phyloP scores from a whole-genome alignment of 2,888 invertebrate genomes.

The Himalopsyche kuldschensis region DNA sequence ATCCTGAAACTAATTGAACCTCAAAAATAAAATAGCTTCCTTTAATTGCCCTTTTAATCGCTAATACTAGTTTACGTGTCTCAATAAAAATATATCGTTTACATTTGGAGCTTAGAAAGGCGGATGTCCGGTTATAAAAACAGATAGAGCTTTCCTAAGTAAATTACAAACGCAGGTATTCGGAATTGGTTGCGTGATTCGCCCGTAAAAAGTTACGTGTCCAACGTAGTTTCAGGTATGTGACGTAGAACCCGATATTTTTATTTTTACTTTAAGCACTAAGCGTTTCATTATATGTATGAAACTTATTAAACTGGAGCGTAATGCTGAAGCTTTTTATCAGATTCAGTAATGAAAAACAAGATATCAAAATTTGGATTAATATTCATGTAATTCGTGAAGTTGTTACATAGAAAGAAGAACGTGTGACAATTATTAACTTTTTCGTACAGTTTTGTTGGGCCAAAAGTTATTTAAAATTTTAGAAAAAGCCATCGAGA shows the following conservation, averaged over 20 bases:
- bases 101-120: neutral
- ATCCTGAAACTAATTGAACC: neutral
- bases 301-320: too few relatives aligned
- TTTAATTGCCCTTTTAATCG: neutral
- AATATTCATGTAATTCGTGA: too few relatives aligned
- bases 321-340: too few relatives aligned
- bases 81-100: neutral
- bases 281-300: too few relatives aligned
- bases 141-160: neutral
- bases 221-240: neutral
- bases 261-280: neutral
- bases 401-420: too few relatives aligned
- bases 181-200: neutral
- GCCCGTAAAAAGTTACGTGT: neutral
- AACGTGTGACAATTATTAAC: too few relatives aligned
- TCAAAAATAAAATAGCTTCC: neutral
- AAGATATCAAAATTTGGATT: too few relatives aligned
- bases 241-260: neutral
- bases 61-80: neutral
- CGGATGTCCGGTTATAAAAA: conserved; percentile 1
- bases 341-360: too few relatives aligned
- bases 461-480: too few relatives aligned
- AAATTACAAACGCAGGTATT: neutral
- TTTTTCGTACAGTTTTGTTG: too few relatives aligned
- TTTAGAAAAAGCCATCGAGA: too few relatives aligned